A percentile compares a stretch with the other conserved stretches of the same genome.
Conservation (phyloP, 2,797 vertebrate genomes). For the Sciurus carolinensis region DNA sequence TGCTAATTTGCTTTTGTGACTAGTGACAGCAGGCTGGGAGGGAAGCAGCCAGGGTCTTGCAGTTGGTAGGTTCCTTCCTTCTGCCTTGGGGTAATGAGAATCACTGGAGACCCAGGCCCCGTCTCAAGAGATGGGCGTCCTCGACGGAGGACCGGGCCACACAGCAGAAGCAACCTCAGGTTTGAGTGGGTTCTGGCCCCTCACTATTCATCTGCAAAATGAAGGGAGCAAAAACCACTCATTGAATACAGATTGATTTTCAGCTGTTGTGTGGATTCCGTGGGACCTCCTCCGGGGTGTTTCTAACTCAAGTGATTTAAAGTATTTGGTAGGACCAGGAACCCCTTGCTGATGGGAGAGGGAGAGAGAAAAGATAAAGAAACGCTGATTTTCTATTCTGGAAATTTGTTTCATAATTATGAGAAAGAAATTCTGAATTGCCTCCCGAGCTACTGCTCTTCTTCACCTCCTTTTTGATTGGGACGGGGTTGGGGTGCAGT, state of each 20-base stretch:
- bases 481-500: neutral
- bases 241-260: too few species aligned
- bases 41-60: neutral
- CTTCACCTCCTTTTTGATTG: neutral
- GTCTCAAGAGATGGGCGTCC: neutral
- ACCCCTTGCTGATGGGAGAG: neutral
- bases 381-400: neutral
- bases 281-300: neutral
- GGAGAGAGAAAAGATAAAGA: neutral
- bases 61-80: neutral
- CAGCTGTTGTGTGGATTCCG: neutral
- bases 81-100: neutral
- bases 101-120: neutral
- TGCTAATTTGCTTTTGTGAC: neutral
- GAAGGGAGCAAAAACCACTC: neutral
- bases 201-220: neutral
- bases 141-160: neutral
- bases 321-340: neutral
- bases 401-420: neutral
- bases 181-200: neutral
- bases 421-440: neutral
- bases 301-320: neutral
- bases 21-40: neutral
- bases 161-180: rapidly evolving
- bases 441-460: neutral